Conservation (phyloP, 2,888 invertebrate genomes). For the Apantesis nais region DNA sequence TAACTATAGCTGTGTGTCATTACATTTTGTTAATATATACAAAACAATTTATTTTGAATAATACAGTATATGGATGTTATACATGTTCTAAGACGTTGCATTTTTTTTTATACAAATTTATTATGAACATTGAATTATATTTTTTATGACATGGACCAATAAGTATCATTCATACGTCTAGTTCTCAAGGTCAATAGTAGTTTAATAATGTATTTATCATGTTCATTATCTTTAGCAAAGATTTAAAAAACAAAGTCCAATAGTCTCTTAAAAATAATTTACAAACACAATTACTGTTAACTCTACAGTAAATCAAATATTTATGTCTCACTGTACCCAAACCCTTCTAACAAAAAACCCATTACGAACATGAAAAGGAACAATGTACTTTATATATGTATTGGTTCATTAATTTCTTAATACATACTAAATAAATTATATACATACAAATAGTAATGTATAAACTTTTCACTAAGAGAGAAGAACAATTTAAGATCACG, state of each 20-base stretch:
- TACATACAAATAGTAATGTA: constrained; percentile 8
- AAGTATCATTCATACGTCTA: background rate
- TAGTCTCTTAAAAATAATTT: background rate
- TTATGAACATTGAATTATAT: too few relatives aligned
- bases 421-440: background rate
- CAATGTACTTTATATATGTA: background rate
- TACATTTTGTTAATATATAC: too few relatives aligned
- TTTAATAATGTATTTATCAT: background rate
- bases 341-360: background rate
- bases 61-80: too few relatives aligned
- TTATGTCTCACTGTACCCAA: background rate
- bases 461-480: constrained; percentile 33
- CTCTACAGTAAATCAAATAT: background rate
- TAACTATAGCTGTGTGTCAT: too few relatives aligned
- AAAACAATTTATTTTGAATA: too few relatives aligned
- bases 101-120: too few relatives aligned
- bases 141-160: background rate
- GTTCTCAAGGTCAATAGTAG: background rate
- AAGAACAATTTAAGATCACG: constrained; percentile 38
- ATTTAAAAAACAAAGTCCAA: background rate
- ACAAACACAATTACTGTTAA: background rate
- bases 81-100: too few relatives aligned
- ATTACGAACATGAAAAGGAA: background rate
- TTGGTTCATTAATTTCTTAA: background rate
- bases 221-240: background rate